Evolutionary conservation across 2,113 vertebrate genomes (phyloP), one percentile per base, ranked within the genome.

Genomic region (Trichechus manatus): DNA sequence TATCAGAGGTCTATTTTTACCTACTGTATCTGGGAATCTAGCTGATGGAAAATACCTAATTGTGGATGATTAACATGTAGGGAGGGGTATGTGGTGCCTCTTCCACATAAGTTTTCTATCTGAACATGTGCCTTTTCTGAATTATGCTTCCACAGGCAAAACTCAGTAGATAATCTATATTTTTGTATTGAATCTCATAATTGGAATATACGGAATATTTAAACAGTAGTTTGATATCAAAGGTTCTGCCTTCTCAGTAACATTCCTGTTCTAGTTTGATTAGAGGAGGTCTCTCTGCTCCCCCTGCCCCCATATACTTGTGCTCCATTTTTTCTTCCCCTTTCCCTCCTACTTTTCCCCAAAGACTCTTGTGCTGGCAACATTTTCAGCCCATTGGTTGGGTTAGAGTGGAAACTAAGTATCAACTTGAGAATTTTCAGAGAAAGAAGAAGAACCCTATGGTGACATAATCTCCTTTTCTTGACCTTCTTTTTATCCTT

Each of bases 81-180:
- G 95, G 97, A 89, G 97, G 98, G 98, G 96, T 75, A 29, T 31
- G 27, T 4, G 97, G 96, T 11, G 33, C 82, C 98, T 97, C 97
- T 97, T 97, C 97, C 44, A 95, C 95, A 93, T 98, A 98, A 97
- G 96, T 98, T 99, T 98, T 97, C 98, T 98, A 98, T 98, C 97
- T 98, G 98, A 98, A 98, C 98, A 98, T 94, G 98, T 99, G 98
- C 98, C 98, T 99, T 99, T 98, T 98, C 98, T 98, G 97, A 98
- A 98, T 98, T 98, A 98, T 98, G 98, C 98, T 97, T 98, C 98
- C 98, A 98, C 97, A 77, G 98, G 98, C 98, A 98, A 98, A 97
- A 98, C 98, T 82, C 97, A 98, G 97, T 98, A 99, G 98, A 99
- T 98, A 95, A 95, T 98, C 89, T 99, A 92, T 99, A 99, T 99